These are phyloP conservation scores for Sarcophilus harrisii DNA, from an alignment of 2,797 vertebrate species.

Conservation along the genomic window DNA sequence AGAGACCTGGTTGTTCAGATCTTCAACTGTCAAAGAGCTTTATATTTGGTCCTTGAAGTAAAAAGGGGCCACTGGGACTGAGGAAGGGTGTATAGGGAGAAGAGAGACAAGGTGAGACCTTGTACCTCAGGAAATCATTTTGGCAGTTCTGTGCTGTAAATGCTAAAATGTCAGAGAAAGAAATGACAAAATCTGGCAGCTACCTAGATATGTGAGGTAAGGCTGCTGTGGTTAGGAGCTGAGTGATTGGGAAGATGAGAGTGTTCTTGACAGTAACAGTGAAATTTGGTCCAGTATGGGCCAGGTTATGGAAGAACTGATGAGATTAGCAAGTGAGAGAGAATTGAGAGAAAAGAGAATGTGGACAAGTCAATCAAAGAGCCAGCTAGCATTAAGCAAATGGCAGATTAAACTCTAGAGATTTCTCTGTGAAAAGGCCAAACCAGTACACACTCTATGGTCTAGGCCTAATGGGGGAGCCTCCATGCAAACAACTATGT, in stretches of 20 bases:
- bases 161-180: neutral
- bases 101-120: neutral
- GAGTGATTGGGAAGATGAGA: neutral
- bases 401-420: neutral
- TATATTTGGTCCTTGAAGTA: neutral
- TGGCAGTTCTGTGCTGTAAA: neutral
- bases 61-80: neutral
- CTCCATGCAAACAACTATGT: neutral
- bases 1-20: neutral
- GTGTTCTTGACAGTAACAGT: neutral
- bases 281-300: neutral
- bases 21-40: neutral
- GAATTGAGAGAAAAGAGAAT: neutral
- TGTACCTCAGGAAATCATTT: neutral
- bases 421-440: neutral
- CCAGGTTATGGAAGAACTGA: neutral
- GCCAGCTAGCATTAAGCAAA: neutral
- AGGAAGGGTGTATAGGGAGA: neutral
- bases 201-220: neutral
- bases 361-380: neutral
- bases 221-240: neutral
- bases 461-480: too few relatives aligned
- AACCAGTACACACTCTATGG: neutral
- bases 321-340: neutral
- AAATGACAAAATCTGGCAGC: neutral